Evolutionary conservation across 2,113 vertebrate genomes (phyloP), one percentile per base, ranked within the genome.

Genomic region (Melanocharis versteri): DNA sequence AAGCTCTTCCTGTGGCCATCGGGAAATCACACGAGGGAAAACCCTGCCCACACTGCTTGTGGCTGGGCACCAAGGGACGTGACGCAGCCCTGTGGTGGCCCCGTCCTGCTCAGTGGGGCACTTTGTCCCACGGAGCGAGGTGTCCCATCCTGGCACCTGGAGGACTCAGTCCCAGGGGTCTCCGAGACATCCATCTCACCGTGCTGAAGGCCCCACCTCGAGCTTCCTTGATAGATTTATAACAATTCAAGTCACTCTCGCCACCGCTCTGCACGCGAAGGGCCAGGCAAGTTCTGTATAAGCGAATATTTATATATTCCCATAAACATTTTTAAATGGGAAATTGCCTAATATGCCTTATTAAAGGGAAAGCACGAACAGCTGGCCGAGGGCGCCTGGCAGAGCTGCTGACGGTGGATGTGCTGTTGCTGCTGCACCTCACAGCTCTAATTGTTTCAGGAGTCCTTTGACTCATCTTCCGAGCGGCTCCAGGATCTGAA

Each of bases 1-100:
- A 35, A 54, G 95, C 91, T 92, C 83, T 35, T 95, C 96, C 91
- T 79, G 84, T 0, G 16, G 87, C 92, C 88, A 85, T 35, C 7
- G 23, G 94, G 93, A 95, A 95, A 94, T 91, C 91, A 95, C 93
- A 89, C 3, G 4, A 85, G 87, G 91, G 92, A 94, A 92, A 96
- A 92, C 82, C 83, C 86, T 13, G 89, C 85, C 91, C 85, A 83
- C 11, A 1, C 86, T 40, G 89, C 85, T 85, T 66, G 61, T 6
- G 9, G 33, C 73, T 27, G 73, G 35, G n/a, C 17, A 35, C 62
- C 2, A 1, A 18, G 64, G 76, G 91, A 40, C 0, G 1, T 62
- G 71, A 56, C 5, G 0, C 51, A 24, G 37, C 31, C 62, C 77
- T 3, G 8, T 0, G 28, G 14, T 7, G 37, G 48, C 79, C 69